Conservation (phyloP, 2,113 vertebrate genomes). For the Philantomba maxwellii region DNA sequence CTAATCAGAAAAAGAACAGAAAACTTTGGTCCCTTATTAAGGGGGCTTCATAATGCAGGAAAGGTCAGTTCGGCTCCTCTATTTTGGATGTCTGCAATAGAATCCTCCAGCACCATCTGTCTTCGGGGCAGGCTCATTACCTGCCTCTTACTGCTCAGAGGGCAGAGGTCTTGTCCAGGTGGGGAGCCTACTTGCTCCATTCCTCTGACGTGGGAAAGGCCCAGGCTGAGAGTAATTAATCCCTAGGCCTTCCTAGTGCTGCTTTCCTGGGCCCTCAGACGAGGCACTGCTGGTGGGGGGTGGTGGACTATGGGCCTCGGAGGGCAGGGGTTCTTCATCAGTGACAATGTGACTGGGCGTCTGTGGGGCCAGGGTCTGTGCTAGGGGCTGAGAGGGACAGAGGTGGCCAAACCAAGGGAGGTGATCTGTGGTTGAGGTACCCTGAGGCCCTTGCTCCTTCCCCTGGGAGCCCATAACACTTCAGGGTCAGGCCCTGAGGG, state of each 20-base stretch:
- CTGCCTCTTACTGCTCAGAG: background rate
- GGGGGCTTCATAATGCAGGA: background rate
- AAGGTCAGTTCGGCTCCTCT: background rate
- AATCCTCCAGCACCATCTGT: background rate
- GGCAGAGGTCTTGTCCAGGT: background rate
- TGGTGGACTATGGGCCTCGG: background rate
- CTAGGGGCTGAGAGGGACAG: background rate
- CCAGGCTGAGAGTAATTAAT: background rate
- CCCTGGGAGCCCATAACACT: background rate
- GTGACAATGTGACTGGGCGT: background rate
- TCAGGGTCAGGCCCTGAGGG: background rate
- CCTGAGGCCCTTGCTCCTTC: background rate
- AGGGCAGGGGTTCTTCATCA: background rate
- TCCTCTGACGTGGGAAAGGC: background rate
- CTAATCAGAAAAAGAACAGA: background rate
- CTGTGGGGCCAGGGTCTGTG: background rate
- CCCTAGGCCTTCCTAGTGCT: background rate
- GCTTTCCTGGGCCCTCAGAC: background rate
- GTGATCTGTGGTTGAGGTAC: background rate
- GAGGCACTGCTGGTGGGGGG: fast-evolving
- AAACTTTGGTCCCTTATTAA: background rate
- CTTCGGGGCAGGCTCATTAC: fast-evolving
- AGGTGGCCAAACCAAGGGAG: background rate
- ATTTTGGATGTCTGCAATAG: background rate
- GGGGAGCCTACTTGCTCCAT: too few relatives aligned